These are phyloP conservation scores for Blastobasis lacticolella DNA, from an alignment of 2,888 invertebrate genomes.

Conservation along the genomic window DNA sequence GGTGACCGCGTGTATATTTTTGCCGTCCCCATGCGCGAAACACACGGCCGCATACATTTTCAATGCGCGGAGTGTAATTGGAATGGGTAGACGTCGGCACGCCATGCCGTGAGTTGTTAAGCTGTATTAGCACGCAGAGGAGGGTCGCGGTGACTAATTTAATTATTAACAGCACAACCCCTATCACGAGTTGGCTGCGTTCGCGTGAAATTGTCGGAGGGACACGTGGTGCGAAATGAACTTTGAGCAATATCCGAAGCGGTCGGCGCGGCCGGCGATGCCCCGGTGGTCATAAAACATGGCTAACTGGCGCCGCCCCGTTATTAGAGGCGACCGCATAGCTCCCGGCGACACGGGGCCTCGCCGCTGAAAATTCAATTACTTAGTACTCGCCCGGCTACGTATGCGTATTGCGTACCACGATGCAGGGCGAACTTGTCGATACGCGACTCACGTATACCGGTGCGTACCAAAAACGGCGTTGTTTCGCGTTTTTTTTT, in stretches of 20 bases:
- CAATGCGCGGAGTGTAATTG: no score
- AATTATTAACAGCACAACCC: conserved; percentile 44
- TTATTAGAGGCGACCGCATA: conserved; percentile 33
- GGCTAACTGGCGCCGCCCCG: conserved; percentile 34
- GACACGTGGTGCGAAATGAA: conserved; percentile 30
- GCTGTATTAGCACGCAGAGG: conserved; percentile 14
- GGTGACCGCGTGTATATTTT: not conserved
- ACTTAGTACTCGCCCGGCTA: conserved; percentile 38
- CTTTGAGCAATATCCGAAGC: conserved; percentile 28
- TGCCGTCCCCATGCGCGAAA: not conserved
- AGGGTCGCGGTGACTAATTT: conserved; percentile 25
- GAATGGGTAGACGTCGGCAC: no score
- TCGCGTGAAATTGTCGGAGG: conserved; percentile 27
- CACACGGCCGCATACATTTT: not conserved
- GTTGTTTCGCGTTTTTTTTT: no score
- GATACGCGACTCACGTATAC: conserved; percentile 35
- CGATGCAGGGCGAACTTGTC: conserved; percentile 33
- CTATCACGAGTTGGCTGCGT: conserved; percentile 25
- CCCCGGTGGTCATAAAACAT: conserved; percentile 38
- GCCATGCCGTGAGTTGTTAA: not conserved
- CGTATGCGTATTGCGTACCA: conserved; percentile 42
- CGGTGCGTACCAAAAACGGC: conserved; percentile 2
- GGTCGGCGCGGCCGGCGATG: conserved; percentile 18
- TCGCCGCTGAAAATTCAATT: conserved; percentile 58
- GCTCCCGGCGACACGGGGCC: conserved; percentile 32